These are phyloP conservation scores for Nymphalis io DNA, from an alignment of 1,140 invertebrate genomes.

Conservation along the genomic window DNA sequence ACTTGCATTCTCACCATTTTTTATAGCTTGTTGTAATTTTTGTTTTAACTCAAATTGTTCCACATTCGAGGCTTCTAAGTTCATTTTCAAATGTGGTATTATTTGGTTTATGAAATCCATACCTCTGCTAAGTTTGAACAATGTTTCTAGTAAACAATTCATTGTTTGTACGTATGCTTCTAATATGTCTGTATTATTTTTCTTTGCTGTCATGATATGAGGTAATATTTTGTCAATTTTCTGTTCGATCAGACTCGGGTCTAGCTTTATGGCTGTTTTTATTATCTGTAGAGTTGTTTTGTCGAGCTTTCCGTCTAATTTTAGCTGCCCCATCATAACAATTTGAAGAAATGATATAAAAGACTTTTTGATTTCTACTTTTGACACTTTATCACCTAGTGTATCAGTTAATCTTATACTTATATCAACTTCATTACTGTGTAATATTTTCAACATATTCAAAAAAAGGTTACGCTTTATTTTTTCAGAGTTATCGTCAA, in stretches of 20 bases:
- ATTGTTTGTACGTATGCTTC: constrained; percentile 60
- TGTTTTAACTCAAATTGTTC: constrained; percentile 66
- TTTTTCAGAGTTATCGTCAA: constrained; percentile 62
- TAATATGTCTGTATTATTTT: constrained; percentile 45
- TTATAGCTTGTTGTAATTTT: constrained; percentile 48
- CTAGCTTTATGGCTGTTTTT: constrained; percentile 61
- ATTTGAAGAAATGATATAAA: constrained; percentile 65
- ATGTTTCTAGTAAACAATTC: constrained; percentile 60
- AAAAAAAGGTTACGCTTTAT: constrained; percentile 62
- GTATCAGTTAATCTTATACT: constrained; percentile 64
- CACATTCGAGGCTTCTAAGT: constrained; percentile 59
- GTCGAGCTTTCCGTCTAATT: constrained; percentile 66
- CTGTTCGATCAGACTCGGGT: constrained; percentile 66
- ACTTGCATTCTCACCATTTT: constrained; percentile 43
- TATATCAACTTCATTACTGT: constrained; percentile 66
- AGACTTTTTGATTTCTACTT: constrained; percentile 67
- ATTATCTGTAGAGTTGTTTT: constrained; percentile 65
- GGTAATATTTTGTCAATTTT: constrained; percentile 60
- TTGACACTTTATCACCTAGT: constrained; percentile 60
- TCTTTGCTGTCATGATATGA: constrained; percentile 63
- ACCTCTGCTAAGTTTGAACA: constrained; percentile 71
- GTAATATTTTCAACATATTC: constrained; percentile 57
- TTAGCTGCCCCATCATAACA: constrained; percentile 62
- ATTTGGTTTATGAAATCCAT: constrained; percentile 62
- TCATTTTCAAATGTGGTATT: constrained; percentile 57